These are phyloP conservation scores for Drosophila nr. perissopoda DNA, from an alignment of 2,888 invertebrate species.

Conservation along the genomic window DNA sequence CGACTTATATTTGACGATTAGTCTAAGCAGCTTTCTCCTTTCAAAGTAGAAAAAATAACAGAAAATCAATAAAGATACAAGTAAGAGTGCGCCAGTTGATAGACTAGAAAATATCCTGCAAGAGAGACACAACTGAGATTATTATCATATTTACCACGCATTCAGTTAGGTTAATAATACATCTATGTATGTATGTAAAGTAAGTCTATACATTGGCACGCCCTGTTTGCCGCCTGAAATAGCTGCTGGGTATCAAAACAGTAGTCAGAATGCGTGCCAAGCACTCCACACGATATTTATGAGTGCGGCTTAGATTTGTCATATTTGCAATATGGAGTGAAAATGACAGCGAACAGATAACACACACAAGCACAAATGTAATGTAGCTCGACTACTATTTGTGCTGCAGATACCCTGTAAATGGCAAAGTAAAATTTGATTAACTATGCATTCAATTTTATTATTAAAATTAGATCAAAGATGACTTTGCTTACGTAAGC, in stretches of 20 bases:
- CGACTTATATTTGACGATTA: slow-evolving; percentile 26
- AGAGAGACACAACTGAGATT: not conserved
- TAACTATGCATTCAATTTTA: not conserved
- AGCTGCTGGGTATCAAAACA: slow-evolving; percentile 14
- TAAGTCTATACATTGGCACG: not conserved
- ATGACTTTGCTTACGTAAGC: not conserved
- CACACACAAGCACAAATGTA: not conserved
- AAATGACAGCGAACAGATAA: slow-evolving; percentile 13
- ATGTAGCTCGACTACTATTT: not conserved
- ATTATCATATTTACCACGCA: not conserved
- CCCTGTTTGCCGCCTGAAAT: not conserved
- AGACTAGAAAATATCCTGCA: not conserved
- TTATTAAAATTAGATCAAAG: not conserved
- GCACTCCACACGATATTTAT: slow-evolving; percentile 40
- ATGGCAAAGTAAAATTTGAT: not conserved
- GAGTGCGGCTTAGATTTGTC: slow-evolving; percentile 40
- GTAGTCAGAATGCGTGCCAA: slow-evolving; percentile 24
- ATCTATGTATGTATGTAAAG: not conserved
- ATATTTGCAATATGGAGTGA: slow-evolving; percentile 37
- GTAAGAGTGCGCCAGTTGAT: not conserved
- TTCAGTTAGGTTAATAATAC: not conserved
- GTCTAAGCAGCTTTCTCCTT: slow-evolving; percentile 40
- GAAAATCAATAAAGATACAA: slow-evolving; percentile 31
- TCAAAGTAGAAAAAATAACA: slow-evolving; percentile 14
- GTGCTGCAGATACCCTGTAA: not conserved